Evolutionary conservation across 2,888 invertebrate genomes (phyloP), one percentile per base, ranked within the genome.

Genomic region (Drosophila kambysellisi): DNA sequence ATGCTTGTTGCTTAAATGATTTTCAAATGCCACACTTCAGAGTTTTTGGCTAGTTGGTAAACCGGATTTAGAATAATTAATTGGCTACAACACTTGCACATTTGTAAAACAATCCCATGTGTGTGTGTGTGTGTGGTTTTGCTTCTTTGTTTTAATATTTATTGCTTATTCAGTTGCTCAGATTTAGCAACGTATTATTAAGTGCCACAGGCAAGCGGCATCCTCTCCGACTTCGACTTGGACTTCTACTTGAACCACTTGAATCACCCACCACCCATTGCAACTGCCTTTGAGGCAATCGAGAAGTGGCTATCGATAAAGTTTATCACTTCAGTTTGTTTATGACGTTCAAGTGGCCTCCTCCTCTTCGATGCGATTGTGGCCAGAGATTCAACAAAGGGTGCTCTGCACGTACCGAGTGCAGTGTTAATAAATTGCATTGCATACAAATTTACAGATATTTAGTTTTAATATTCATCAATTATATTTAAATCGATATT

Each of bases 61-160:
- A 77, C 74, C 70, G 78, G 70, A 82, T 85, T 88, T 85, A 76
- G 73, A 87, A 82, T 73, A 87, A 90, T 90, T 88, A 90, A 90
- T 88, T 90, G 89, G 85, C 88, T 82, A 59, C 79, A 88, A 43
- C 63, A 89, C 85, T 84, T 88, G 64, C 70, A 80, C 74, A 76
- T 83, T 58, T 81, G 71, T 80, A 76, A 67, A 74, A 71, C 77
- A 72, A 66, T 72, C 20, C 48, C 32, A 53, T 41, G 4, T 32
- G 35, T 61, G 30, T 39, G 15, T 50, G 6, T 8, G 6, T 53
- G 32, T 41, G 60, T 68, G 59, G 60, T 48, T 63, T 68, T 69
- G 25, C 53, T 51, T 56, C 52, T 70, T 66, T 66, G 69, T 70
- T 74, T 65, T 37, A 63, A 76, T 85, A 85, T 87, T 86, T 87